Percentiles rank a stretch among this genome's conserved stretches.
Conservation (phyloP, 2,888 invertebrate species). For the Ennomos fuscantarius region DNA sequence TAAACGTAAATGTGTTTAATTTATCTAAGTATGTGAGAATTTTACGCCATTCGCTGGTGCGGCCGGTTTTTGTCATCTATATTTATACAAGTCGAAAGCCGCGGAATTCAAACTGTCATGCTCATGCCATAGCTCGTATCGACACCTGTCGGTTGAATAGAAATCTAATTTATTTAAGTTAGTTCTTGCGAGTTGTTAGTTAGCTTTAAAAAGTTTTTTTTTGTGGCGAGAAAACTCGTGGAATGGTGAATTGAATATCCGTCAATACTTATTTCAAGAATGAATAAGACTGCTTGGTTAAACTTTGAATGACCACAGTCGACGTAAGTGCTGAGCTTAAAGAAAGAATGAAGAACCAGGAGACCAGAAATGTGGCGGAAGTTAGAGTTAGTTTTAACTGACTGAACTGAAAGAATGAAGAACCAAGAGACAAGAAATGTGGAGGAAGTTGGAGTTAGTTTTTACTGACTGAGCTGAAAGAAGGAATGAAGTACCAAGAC, state of each 20-base stretch:
- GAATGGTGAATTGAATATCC: neutral
- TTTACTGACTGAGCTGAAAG: too few relatives aligned
- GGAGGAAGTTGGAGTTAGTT: too few relatives aligned
- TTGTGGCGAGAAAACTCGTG: neutral
- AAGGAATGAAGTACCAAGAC: too few relatives aligned
- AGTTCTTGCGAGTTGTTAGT: neutral
- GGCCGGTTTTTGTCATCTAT: conserved; percentile 31
- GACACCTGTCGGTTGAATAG: conserved; percentile 28
- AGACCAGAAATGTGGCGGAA: too few relatives aligned
- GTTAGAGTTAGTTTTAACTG: too few relatives aligned
- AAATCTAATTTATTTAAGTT: conserved; percentile 38
- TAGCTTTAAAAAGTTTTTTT: neutral
- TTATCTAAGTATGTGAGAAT: conserved; percentile 51
- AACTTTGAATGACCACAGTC: too few relatives aligned
- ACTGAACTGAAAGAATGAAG: too few relatives aligned
- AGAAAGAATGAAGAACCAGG: too few relatives aligned
- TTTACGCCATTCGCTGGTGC: conserved; percentile 33
- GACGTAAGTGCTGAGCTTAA: too few relatives aligned
- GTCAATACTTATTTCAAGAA: too few relatives aligned
- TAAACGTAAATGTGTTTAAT: conserved; percentile 28
- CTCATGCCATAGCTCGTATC: conserved; percentile 16
- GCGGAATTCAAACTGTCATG: conserved; percentile 24
- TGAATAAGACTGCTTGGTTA: too few relatives aligned
- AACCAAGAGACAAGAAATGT: too few relatives aligned
- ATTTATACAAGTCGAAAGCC: conserved; percentile 16